Evolutionary conservation across 92 coral and sea anemone genomes (phyloP).

Genomic region (Micromussa lordhowensis): DNA sequence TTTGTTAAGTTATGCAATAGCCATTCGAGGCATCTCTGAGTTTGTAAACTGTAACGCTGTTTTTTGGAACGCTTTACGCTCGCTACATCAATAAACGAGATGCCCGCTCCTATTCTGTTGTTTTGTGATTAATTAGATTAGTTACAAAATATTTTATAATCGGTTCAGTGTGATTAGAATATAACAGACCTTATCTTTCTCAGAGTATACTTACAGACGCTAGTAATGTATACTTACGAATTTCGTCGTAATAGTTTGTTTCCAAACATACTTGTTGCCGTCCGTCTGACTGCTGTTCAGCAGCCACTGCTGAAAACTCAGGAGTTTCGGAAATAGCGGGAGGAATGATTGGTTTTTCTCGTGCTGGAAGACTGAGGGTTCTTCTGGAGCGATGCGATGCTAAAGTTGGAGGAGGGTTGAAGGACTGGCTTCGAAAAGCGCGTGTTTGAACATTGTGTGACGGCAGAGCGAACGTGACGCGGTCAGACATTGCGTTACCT

Average conservation of each 20-base stretch:
- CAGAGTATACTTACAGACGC: background rate
- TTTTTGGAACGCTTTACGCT: too few relatives aligned
- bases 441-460: slow-evolving; percentile 26
- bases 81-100: too few relatives aligned
- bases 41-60: too few relatives aligned
- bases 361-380: slow-evolving; percentile 61
- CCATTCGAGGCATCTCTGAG: too few relatives aligned
- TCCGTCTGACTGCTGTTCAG: background rate
- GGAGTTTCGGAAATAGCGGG: slow-evolving; percentile 45
- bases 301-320: slow-evolving; percentile 11
- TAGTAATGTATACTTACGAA: background rate
- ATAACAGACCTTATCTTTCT: background rate
- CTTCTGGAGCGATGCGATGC: slow-evolving; percentile 51
- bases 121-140: too few relatives aligned
- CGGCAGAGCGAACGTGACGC: slow-evolving; percentile 1
- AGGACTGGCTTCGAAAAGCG: slow-evolving; percentile 55
- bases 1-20: too few relatives aligned
- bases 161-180: too few relatives aligned
- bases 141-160: too few relatives aligned
- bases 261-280: background rate
- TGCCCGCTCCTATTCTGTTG: too few relatives aligned
- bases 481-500: slow-evolving; percentile 31
- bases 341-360: slow-evolving; percentile 60
- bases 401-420: slow-evolving; percentile 50
- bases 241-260: background rate